These are phyloP conservation scores for Drosophila sucinea DNA, from an alignment of 1,140 invertebrate genomes.

Conservation along the genomic window DNA sequence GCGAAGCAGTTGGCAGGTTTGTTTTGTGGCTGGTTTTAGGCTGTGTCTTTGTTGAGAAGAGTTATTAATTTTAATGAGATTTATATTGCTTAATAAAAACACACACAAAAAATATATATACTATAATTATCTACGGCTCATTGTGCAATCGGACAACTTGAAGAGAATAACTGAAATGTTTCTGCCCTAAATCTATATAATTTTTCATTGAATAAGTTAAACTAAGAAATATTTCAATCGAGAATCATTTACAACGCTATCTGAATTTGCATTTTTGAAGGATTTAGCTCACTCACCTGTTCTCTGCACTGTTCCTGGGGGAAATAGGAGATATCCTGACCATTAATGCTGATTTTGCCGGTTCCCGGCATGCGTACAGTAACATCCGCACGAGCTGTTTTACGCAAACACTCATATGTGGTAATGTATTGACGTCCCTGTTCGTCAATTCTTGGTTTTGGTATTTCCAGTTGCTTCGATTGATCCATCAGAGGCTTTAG, in stretches of 20 bases:
- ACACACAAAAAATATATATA: constrained; percentile 48
- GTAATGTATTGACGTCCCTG: constrained; percentile 88
- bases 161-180: not conserved
- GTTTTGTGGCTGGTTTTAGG: constrained; percentile 75
- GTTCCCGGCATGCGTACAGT: constrained; percentile 89
- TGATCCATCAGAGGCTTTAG: constrained; percentile 85
- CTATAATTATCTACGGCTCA: not conserved
- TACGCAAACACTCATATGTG: constrained; percentile 89
- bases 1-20: constrained; percentile 68
- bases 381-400: constrained; percentile 88
- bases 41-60: constrained; percentile 74
- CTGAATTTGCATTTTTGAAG: too few species aligned
- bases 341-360: constrained; percentile 93
- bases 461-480: constrained; percentile 84
- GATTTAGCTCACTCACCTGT: constrained; percentile 85
- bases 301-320: constrained; percentile 87
- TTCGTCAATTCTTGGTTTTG: constrained; percentile 87
- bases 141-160: not conserved
- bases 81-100: constrained; percentile 59
- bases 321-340: constrained; percentile 90
- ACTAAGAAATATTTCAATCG: too few species aligned
- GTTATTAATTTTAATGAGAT: constrained; percentile 53
- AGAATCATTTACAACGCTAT: too few species aligned
- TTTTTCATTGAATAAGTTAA: too few species aligned
- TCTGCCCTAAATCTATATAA: too few species aligned